Conservation (phyloP, 2,113 vertebrate species). For the Nesogale talazaci region DNA sequence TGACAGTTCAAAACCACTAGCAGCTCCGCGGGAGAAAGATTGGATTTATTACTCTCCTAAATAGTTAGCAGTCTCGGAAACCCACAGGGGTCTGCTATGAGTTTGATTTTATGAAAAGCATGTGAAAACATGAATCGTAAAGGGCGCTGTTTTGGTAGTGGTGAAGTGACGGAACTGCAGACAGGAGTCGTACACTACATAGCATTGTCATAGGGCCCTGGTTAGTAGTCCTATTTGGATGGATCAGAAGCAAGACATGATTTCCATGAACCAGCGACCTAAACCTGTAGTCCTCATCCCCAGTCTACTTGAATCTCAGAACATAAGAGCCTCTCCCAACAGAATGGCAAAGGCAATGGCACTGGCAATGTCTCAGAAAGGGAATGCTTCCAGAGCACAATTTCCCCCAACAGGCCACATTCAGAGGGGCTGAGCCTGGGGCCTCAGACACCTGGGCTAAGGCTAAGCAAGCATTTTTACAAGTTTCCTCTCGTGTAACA, state of each 20-base stretch:
- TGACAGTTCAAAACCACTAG: no score
- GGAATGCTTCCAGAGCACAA: neutral
- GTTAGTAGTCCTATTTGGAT: neutral
- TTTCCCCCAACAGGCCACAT: neutral
- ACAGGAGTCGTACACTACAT: neutral
- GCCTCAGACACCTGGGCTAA: neutral
- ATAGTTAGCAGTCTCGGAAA: no score
- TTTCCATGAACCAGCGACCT: neutral
- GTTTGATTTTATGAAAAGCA: no score
- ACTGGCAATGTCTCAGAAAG: neutral
- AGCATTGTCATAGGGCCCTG: neutral
- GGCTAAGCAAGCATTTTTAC: neutral
- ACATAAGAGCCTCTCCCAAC: neutral
- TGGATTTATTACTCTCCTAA: no score
- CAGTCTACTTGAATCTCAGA: neutral
- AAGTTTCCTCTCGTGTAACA: neutral
- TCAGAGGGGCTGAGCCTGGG: neutral
- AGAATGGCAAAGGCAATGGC: constrained; percentile 2
- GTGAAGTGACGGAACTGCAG: neutral
- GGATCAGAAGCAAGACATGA: neutral
- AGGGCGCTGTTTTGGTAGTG: neutral
- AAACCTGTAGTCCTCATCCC: neutral
- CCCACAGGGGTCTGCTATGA: no score
- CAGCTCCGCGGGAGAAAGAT: no score
- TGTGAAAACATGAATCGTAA: neutral